Evolutionary conservation across 2,888 invertebrate genomes (phyloP).

Genomic region (Himalopsyche anomala): DNA sequence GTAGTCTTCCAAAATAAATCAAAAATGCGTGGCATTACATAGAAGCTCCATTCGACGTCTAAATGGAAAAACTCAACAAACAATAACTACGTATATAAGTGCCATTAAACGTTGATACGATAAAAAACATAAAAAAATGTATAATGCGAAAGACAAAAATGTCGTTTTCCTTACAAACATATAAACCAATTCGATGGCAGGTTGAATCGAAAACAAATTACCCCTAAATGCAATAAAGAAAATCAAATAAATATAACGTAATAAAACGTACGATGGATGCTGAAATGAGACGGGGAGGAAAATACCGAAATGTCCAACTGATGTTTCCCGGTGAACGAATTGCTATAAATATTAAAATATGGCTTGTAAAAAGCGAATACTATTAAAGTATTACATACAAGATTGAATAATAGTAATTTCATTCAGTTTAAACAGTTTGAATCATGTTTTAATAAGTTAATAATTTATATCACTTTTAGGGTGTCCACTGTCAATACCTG

Average conservation of each 20-base stretch:
- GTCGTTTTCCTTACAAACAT: neutral
- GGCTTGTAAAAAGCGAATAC: no score
- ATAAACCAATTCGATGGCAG: constrained; percentile 23
- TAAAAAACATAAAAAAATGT: constrained; percentile 24
- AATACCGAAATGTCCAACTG: neutral
- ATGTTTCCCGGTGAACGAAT: no score
- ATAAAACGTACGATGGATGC: constrained; percentile 44
- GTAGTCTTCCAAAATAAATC: no score
- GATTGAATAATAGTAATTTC: no score
- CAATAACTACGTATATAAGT: constrained; percentile 8
- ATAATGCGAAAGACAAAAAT: constrained; percentile 32
- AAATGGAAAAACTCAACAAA: neutral
- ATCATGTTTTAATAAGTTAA: no score
- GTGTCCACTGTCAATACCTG: no score
- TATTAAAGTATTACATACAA: no score
- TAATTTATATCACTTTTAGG: no score
- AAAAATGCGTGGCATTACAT: no score
- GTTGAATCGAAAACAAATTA: constrained; percentile 57
- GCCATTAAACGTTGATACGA: constrained; percentile 3
- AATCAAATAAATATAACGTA: constrained; percentile 60
- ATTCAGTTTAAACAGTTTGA: no score
- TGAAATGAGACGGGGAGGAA: constrained; percentile 22
- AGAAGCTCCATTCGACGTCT: neutral
- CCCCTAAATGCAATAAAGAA: constrained; percentile 56
- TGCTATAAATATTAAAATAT: no score